Conservation (phyloP, 2,797 vertebrate genomes). For the Octomys mimax region DNA sequence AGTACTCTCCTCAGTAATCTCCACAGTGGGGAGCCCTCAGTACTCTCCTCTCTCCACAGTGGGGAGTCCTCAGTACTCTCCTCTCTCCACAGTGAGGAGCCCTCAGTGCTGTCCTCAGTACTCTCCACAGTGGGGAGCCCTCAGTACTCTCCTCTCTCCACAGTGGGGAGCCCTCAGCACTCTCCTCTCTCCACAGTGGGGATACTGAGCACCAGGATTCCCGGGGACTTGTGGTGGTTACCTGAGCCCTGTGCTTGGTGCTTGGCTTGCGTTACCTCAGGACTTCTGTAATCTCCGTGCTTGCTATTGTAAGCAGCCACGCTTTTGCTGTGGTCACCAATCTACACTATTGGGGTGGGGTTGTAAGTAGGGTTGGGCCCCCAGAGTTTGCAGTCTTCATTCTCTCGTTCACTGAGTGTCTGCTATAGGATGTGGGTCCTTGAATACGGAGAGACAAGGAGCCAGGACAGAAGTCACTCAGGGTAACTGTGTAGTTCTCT, state of each 20-base stretch:
- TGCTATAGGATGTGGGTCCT: background rate
- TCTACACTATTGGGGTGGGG: background rate
- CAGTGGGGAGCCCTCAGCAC: too few species aligned
- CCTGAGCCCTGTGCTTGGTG: background rate
- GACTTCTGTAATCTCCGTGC: background rate
- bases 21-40: too few species aligned
- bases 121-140: too few species aligned
- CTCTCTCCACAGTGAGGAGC: too few species aligned
- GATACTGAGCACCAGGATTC: background rate
- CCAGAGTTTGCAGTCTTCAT: background rate
- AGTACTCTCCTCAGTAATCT: too few species aligned
- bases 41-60: too few species aligned
- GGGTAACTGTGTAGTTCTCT: background rate
- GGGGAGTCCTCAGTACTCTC: too few species aligned
- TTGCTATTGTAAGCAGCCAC: background rate
- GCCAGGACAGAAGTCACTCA: background rate
- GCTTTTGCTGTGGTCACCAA: background rate
- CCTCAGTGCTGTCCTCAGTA: too few species aligned
- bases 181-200: background rate
- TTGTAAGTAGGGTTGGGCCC: background rate
- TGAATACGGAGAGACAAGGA: background rate
- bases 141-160: too few species aligned
- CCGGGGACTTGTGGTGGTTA: background rate
- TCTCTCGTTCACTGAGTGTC: slow-evolving; percentile 7
- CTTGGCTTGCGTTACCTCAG: background rate